Percentiles rank a stretch among this genome's conserved stretches.
These are phyloP conservation scores for Siderastrea radians DNA, from an alignment of 92 coral and sea anemone species.

Conservation along the genomic window DNA sequence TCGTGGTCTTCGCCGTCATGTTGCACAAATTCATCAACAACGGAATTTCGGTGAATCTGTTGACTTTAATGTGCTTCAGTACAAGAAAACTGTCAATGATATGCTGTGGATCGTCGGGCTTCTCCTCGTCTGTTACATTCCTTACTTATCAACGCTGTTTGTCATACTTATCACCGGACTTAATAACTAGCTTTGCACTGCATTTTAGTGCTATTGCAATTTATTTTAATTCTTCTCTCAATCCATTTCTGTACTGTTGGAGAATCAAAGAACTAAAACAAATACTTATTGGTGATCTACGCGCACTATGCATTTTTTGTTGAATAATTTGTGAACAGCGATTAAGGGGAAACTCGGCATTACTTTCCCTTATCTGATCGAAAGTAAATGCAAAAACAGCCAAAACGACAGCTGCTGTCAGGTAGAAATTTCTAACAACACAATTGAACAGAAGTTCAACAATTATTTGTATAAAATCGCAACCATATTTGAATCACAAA, in stretches of 20 bases:
- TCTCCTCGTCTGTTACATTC: conserved; percentile 5
- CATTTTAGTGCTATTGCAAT: background rate
- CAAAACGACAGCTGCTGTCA: no score
- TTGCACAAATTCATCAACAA: background rate
- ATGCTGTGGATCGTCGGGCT: conserved; percentile 8
- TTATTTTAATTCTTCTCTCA: background rate
- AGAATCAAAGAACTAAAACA: no score
- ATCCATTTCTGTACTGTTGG: no score
- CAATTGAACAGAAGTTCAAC: no score
- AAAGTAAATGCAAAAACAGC: no score
- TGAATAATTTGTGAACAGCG: no score
- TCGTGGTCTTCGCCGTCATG: background rate
- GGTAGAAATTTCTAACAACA: no score
- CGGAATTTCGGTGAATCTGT: background rate
- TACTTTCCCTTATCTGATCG: no score
- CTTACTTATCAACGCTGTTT: background rate
- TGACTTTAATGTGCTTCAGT: conserved; percentile 7
- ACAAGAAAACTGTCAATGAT: conserved; percentile 14
- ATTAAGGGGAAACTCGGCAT: no score
- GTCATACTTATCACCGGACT: background rate
- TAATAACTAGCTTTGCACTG: background rate
- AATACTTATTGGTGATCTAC: background rate
- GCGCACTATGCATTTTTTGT: no score
- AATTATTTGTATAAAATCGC: no score
- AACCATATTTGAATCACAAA: no score